phyloP scores from a whole-genome alignment of 2,888 invertebrate species.

The Lasioglossum oenotherae region DNA sequence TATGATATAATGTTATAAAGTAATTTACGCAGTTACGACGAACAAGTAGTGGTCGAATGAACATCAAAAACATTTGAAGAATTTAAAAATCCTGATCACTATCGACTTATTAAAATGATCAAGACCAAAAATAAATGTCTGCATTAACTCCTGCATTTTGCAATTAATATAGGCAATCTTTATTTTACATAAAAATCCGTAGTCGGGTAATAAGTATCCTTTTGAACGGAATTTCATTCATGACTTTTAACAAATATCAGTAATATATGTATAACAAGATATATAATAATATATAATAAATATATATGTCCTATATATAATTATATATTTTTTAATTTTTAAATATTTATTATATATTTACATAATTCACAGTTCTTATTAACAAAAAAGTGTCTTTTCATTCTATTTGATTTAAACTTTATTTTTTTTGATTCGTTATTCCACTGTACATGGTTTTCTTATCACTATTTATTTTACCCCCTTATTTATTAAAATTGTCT shows the following conservation, averaged over 20 bases:
- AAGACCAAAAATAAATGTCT: no score
- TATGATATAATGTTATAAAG: not conserved
- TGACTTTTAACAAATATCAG: no score
- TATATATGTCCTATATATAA: no score
- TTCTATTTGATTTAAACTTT: not conserved
- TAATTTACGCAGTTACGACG: not conserved
- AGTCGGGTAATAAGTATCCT: no score
- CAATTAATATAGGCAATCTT: not conserved
- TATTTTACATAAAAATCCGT: not conserved
- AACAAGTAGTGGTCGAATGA: not conserved
- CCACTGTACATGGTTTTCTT: not conserved
- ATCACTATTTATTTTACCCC: no score
- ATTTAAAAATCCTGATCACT: no score
- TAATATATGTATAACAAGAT: no score
- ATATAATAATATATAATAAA: no score
- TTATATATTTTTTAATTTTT: not conserved
- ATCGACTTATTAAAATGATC: no score
- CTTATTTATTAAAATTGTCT: no score
- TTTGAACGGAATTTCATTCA: no score
- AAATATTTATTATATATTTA: not conserved
- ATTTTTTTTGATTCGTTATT: not conserved
- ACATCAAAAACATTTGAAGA: not conserved
- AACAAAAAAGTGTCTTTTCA: not conserved
- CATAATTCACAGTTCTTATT: not conserved
- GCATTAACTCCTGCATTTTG: not conserved